phyloP scores from a whole-genome alignment of 2,888 invertebrate species.

The Ischnura elegans region DNA sequence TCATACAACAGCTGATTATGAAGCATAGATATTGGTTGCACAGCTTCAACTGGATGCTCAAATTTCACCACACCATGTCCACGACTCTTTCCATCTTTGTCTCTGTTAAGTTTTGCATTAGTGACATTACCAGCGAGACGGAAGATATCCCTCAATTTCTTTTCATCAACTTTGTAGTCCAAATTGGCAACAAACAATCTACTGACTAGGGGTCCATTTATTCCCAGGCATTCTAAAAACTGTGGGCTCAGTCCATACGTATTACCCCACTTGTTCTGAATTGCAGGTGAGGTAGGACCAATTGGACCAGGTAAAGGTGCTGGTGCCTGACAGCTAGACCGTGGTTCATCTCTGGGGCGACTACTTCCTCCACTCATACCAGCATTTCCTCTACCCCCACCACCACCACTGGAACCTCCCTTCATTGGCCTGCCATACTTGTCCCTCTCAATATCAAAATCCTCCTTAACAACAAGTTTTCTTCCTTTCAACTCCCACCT shows the following conservation, averaged over 20 bases:
- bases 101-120: constrained; percentile 92
- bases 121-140: constrained; percentile 97
- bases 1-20: constrained; percentile 96
- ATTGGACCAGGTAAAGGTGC: constrained; percentile 50
- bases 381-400: constrained; percentile 77
- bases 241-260: constrained; percentile 96
- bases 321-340: constrained; percentile 68
- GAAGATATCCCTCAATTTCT: constrained; percentile 97
- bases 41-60: constrained; percentile 98
- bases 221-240: constrained; percentile 95
- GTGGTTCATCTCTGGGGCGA: constrained; percentile 75
- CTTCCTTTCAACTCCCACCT: constrained; percentile 95
- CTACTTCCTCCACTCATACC: constrained; percentile 77
- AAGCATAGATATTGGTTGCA: constrained; percentile 98
- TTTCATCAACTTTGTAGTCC: constrained; percentile 96
- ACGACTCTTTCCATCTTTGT: constrained; percentile 97
- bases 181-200: constrained; percentile 98
- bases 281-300: constrained; percentile 69
- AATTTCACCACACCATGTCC: constrained; percentile 98
- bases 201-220: constrained; percentile 95
- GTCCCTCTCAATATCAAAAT: constrained; percentile 83
- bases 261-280: constrained; percentile 84
- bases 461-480: constrained; percentile 96
- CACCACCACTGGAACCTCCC: constrained; percentile 76
- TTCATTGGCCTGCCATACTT: constrained; percentile 82